Evolutionary conservation across 1,140 invertebrate species (phyloP).

Genomic region (Trialeurodes vaporariorum): DNA sequence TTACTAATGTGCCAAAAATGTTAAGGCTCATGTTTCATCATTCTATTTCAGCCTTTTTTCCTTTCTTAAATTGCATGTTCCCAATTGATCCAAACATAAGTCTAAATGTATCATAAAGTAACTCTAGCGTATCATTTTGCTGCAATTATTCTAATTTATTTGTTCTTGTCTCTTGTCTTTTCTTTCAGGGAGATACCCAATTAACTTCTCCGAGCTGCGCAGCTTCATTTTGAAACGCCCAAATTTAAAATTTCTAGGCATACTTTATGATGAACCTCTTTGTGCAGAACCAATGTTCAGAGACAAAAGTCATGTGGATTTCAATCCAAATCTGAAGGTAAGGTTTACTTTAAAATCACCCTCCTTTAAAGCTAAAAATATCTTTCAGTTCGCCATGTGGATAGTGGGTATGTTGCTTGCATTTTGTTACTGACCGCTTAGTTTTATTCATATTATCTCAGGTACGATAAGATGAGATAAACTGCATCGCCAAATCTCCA

Average conservation of each 20-base stretch:
- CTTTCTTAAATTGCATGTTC: neutral
- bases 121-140: too few species aligned
- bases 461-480: neutral
- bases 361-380: neutral
- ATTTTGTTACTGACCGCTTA: too few species aligned
- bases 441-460: neutral
- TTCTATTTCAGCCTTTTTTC: neutral
- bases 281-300: slow-evolving; percentile 46
- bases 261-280: slow-evolving; percentile 43
- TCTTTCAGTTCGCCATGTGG: neutral
- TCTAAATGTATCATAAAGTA: neutral
- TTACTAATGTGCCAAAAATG: neutral
- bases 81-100: neutral
- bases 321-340: slow-evolving; percentile 37
- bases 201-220: slow-evolving; percentile 39
- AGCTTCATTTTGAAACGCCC: slow-evolving; percentile 40
- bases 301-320: slow-evolving; percentile 37
- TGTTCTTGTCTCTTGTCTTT: too few species aligned
- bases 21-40: neutral
- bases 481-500: neutral
- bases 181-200: slow-evolving; percentile 40
- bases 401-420: too few species aligned
- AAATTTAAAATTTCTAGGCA: slow-evolving; percentile 46
- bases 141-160: too few species aligned
- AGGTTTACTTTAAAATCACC: too few species aligned